These are phyloP conservation scores for Steinernema khuongi DNA, from an alignment of 1,140 invertebrate species.

Conservation along the genomic window DNA sequence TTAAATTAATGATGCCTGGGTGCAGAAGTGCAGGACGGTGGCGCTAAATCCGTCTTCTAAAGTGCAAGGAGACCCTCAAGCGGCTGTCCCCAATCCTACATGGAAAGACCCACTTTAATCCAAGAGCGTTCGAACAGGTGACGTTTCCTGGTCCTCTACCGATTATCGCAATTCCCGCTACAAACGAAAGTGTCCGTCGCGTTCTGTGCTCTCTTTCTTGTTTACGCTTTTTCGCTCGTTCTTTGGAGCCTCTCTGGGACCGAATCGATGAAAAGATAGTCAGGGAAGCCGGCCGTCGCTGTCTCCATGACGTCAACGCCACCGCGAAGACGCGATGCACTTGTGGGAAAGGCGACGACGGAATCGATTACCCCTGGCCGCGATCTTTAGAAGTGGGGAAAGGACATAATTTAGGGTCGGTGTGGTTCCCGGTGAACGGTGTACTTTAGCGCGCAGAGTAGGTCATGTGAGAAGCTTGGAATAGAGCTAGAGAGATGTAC, in stretches of 20 bases:
- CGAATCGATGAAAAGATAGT: not conserved
- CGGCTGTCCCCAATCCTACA: too few relatives aligned
- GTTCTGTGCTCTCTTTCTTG: slow-evolving; percentile 2
- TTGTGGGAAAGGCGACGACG: not conserved
- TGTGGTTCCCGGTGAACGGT: too few relatives aligned
- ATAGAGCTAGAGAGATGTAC: too few relatives aligned
- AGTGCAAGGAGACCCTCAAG: not conserved
- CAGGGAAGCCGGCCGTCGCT: not conserved
- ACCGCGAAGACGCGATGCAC: not conserved
- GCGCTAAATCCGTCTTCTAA: too few relatives aligned
- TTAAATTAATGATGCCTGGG: too few relatives aligned
- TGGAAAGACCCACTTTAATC: too few relatives aligned
- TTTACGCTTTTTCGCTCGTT: not conserved
- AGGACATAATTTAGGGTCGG: too few relatives aligned
- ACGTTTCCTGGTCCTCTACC: too few relatives aligned
- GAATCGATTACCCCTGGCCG: not conserved
- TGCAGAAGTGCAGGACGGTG: not conserved
- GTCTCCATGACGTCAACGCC: not conserved
- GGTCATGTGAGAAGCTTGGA: too few relatives aligned
- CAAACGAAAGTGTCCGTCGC: not conserved
- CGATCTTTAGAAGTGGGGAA: not conserved
- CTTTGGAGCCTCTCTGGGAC: not conserved
- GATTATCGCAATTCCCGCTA: too few relatives aligned
- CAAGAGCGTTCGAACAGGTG: too few relatives aligned
- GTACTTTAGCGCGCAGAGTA: too few relatives aligned